Conservation (phyloP, 2,888 invertebrate species). For the Conistra vaccinii region DNA sequence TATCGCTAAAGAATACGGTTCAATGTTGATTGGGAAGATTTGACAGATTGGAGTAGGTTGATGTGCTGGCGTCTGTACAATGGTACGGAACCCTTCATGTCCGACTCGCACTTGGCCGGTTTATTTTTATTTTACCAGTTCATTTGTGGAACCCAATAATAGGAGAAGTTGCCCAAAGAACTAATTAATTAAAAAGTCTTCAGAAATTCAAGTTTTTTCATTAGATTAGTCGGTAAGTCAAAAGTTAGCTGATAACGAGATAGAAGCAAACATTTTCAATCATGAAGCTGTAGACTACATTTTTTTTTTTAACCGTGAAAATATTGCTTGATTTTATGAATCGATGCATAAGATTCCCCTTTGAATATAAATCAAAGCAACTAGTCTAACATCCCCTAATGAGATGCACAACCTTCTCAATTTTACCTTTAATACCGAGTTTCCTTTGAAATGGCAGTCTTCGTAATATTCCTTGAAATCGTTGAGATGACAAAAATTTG, state of each 20-base stretch:
- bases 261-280: not conserved
- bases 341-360: constrained; percentile 5
- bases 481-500: not conserved
- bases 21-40: no score
- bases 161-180: constrained; percentile 24
- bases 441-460: constrained; percentile 12
- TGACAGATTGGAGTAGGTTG: no score
- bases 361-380: constrained; percentile 8
- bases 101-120: no score
- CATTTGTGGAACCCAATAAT: constrained; percentile 45
- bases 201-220: not conserved
- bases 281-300: not conserved
- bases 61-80: no score
- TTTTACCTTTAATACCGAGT: not conserved
- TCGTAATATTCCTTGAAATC: constrained; percentile 15
- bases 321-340: not conserved
- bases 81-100: no score
- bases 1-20: no score
- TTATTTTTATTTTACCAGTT: constrained; percentile 25
- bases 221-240: not conserved
- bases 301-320: not conserved
- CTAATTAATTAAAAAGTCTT: constrained; percentile 41
- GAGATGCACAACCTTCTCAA: constrained; percentile 30
- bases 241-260: not conserved
- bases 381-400: constrained; percentile 12